Conservation (phyloP, 2,113 vertebrate genomes). For the Odobenus rosmarus region DNA sequence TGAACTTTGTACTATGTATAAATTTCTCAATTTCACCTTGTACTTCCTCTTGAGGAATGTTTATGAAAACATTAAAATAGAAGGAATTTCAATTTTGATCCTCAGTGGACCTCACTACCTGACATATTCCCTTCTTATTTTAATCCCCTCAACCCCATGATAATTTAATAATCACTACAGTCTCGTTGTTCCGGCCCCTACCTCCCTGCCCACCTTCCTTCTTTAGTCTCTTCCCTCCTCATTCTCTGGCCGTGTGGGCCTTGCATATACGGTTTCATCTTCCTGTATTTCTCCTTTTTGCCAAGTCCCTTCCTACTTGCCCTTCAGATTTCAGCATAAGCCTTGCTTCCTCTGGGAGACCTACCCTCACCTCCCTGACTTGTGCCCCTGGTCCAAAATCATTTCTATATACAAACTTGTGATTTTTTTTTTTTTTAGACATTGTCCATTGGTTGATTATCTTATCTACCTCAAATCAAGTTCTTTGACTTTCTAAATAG, state of each 20-base stretch:
- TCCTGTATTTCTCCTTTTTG: neutral
- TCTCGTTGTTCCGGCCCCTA: neutral
- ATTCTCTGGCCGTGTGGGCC: neutral
- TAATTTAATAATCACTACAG: neutral
- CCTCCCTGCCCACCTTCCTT: neutral
- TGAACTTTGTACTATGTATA: neutral
- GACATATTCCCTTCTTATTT: neutral
- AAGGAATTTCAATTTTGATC: neutral
- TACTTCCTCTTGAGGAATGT: neutral
- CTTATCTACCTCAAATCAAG: neutral
- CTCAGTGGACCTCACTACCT: neutral
- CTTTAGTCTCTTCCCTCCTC: neutral
- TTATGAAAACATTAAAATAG: neutral
- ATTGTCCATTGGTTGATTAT: neutral
- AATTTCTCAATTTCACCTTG: neutral
- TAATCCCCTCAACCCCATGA: neutral
- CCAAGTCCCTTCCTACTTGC: neutral
- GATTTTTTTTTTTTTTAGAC: neutral
- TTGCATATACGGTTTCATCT: no score
- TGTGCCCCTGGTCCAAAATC: neutral
- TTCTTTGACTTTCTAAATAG: neutral
- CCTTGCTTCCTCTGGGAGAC: neutral
- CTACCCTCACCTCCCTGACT: neutral
- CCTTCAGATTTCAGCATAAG: neutral
- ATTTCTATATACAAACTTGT: neutral